A percentile compares a stretch with the other conserved stretches of the same genome.
Conservation (phyloP, 2,113 vertebrate species). For the Halichoerus grypus region DNA sequence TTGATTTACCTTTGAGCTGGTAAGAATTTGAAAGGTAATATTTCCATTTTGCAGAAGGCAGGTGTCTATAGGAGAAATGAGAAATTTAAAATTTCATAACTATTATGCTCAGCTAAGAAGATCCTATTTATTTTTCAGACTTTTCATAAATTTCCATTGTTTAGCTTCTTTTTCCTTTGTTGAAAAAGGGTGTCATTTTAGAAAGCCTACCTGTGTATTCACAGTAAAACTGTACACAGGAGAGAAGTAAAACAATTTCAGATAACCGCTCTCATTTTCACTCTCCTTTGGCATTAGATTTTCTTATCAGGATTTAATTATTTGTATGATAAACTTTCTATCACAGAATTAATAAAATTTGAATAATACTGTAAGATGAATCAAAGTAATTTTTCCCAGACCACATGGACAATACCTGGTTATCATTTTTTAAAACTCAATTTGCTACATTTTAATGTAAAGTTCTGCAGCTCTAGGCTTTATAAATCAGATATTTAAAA, state of each 20-base stretch:
- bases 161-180: background rate
- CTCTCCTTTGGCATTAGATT: background rate
- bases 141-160: background rate
- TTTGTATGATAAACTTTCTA: background rate
- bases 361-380: background rate
- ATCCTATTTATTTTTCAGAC: background rate
- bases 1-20: background rate
- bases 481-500: slow-evolving; percentile 16
- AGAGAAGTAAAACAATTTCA: background rate
- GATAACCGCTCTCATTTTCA: background rate
- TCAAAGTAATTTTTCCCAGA: background rate
- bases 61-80: background rate
- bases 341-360: background rate
- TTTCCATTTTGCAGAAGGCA: background rate
- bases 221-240: background rate
- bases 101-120: background rate
- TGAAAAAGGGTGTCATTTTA: background rate
- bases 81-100: background rate
- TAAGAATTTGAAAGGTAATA: background rate
- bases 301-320: background rate
- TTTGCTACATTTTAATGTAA: slow-evolving; percentile 32
- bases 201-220: background rate
- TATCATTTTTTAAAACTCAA: background rate
- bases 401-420: background rate
- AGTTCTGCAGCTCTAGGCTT: background rate